Evolutionary conservation across 2,888 invertebrate genomes (phyloP).

Genomic region (Criorhina ranunculi): DNA sequence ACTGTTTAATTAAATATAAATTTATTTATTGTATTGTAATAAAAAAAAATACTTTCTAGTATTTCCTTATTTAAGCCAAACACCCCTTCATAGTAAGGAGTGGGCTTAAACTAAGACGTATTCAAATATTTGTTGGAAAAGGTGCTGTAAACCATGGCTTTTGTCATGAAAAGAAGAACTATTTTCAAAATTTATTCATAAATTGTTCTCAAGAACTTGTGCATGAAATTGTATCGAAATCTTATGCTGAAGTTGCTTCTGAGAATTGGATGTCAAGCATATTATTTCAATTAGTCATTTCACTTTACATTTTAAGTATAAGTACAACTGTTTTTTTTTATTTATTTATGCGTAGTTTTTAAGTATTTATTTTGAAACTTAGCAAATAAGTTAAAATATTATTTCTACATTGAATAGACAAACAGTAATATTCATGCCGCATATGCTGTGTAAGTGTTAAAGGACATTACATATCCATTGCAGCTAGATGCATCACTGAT

Average conservation of each 20-base stretch:
- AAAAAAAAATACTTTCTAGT: constrained; percentile 41
- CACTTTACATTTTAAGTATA: constrained; percentile 69
- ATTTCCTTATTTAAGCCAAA: constrained; percentile 56
- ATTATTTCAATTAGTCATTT: constrained; percentile 76
- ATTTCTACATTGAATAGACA: constrained; percentile 57
- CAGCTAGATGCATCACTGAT: constrained; percentile 16
- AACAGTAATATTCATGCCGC: constrained; percentile 30
- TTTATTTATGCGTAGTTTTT: constrained; percentile 57
- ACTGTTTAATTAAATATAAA: constrained; percentile 31
- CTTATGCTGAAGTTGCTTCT: constrained; percentile 64
- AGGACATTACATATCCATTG: constrained; percentile 30
- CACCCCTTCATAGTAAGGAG: constrained; percentile 13
- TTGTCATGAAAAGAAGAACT: constrained; percentile 14
- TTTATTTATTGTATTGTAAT: constrained; percentile 55
- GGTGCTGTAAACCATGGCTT: constrained; percentile 59
- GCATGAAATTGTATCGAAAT: constrained; percentile 61
- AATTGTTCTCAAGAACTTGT: constrained; percentile 45
- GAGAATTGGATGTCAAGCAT: constrained; percentile 38
- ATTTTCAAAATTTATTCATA: not conserved
- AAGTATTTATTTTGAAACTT: constrained; percentile 67
- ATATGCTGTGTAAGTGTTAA: constrained; percentile 16
- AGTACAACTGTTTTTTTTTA: constrained; percentile 57
- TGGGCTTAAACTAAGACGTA: constrained; percentile 35
- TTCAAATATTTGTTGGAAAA: constrained; percentile 36
- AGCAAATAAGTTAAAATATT: constrained; percentile 32